Evolutionary conservation across 2,797 vertebrate species (phyloP).

Genomic region (Gambusia yucatana): DNA sequence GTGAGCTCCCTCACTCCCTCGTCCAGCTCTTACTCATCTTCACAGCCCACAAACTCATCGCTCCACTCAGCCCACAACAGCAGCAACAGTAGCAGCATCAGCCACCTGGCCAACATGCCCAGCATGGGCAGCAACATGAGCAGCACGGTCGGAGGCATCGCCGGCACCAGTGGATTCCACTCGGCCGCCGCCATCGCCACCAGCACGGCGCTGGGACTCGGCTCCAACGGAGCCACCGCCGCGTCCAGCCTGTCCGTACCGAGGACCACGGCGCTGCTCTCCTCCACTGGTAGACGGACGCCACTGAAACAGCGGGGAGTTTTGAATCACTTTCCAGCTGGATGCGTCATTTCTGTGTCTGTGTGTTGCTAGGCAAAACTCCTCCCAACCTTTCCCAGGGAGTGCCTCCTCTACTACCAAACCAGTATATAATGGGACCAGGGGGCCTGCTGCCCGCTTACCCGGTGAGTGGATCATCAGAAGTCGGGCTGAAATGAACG

Average conservation of each 20-base stretch:
- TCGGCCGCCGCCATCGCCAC: slow-evolving; percentile 57
- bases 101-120: slow-evolving; percentile 71
- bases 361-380: slow-evolving; percentile 88
- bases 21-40: slow-evolving; percentile 74
- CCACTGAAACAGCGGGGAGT: not conserved
- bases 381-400: slow-evolving; percentile 95
- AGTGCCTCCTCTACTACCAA: slow-evolving; percentile 92
- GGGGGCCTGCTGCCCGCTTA: slow-evolving; percentile 96
- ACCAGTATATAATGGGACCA: slow-evolving; percentile 97
- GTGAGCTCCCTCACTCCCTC: slow-evolving; percentile 81
- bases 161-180: slow-evolving; percentile 77
- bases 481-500: too few species aligned
- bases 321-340: not conserved
- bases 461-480: slow-evolving; percentile 84
- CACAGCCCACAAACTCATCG: slow-evolving; percentile 59
- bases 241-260: slow-evolving; percentile 81
- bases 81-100: slow-evolving; percentile 74
- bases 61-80: slow-evolving; percentile 72
- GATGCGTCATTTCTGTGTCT: not conserved
- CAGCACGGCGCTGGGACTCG: slow-evolving; percentile 83
- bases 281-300: slow-evolving; percentile 75
- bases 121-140: slow-evolving; percentile 67
- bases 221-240: slow-evolving; percentile 85
- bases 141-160: slow-evolving; percentile 61
- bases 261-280: slow-evolving; percentile 85